These are phyloP conservation scores for Sebastes vulpes DNA, from an alignment of 2,797 vertebrate species.

Conservation along the genomic window DNA sequence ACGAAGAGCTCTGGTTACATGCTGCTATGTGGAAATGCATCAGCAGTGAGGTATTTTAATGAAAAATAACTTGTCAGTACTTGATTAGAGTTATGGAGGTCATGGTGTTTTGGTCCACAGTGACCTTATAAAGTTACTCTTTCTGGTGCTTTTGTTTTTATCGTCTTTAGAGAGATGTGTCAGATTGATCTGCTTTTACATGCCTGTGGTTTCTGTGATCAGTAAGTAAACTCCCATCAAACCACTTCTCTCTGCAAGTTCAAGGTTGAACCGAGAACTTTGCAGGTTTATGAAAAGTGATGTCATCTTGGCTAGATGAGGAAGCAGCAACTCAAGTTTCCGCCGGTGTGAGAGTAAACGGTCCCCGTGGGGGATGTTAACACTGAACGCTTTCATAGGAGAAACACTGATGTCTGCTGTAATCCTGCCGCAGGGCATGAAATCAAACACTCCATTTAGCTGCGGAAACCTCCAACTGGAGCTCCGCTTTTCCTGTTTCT, in stretches of 20 bases:
- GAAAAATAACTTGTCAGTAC: slow-evolving; percentile 1
- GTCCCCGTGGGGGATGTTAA: slow-evolving; percentile 28
- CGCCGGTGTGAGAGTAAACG: neutral
- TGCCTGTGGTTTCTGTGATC: neutral
- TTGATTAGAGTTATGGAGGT: neutral
- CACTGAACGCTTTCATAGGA: slow-evolving; percentile 32
- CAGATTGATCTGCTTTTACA: neutral
- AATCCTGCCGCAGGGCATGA: slow-evolving; percentile 7
- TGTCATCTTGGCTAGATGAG: slow-evolving; percentile 26
- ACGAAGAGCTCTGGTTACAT: neutral
- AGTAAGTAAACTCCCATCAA: neutral
- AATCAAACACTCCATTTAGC: neutral
- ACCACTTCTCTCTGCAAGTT: neutral
- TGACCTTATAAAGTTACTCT: neutral
- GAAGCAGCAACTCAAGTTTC: slow-evolving; percentile 40
- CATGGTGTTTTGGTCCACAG: neutral
- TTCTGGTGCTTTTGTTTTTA: neutral
- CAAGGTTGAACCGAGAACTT: neutral
- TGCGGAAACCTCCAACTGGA: neutral
- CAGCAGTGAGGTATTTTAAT: slow-evolving; percentile 56
- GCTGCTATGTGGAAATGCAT: slow-evolving; percentile 25
- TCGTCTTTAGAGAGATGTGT: neutral
- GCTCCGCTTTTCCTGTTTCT: neutral
- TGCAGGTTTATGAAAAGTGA: slow-evolving; percentile 38
- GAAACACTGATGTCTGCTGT: slow-evolving; percentile 1